A percentile compares a stretch with the other conserved stretches of the same genome.
Conservation (phyloP, 2,888 invertebrate species). For the Nymphalis urticae region DNA sequence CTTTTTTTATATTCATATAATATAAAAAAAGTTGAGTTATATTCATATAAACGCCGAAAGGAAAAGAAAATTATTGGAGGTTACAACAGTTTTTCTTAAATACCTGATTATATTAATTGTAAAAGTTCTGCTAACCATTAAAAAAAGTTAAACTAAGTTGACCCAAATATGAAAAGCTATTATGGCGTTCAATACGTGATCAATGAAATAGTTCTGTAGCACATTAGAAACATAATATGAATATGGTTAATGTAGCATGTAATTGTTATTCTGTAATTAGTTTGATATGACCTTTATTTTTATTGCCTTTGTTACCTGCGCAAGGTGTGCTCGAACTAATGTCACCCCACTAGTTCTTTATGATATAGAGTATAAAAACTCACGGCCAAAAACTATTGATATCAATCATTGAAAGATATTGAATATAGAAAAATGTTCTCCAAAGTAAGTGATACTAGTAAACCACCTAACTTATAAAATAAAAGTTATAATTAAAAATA, state of each 20-base stretch:
- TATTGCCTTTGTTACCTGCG: conserved; percentile 29
- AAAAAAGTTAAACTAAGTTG: background rate
- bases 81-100: no score
- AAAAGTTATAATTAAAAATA: background rate
- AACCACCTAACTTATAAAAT: background rate
- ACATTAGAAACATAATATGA: background rate
- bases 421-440: conserved; percentile 35
- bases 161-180: background rate
- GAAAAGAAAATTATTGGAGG: no score
- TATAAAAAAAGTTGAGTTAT: no score
- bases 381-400: conserved; percentile 25
- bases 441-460: conserved; percentile 22
- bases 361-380: conserved; percentile 34
- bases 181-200: conserved; percentile 4
- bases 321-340: conserved; percentile 24
- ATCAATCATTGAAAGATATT: conserved; percentile 34
- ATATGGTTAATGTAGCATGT: conserved; percentile 18
- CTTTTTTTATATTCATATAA: no score
- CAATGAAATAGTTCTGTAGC: background rate
- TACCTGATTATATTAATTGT: background rate
- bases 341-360: conserved; percentile 28
- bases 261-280: conserved; percentile 27
- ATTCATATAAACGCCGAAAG: no score
- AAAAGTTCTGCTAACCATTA: background rate
- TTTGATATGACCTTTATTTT: conserved; percentile 29